These are phyloP conservation scores for Cisticola juncidis DNA, from an alignment of 2,113 vertebrate species.

Conservation along the genomic window DNA sequence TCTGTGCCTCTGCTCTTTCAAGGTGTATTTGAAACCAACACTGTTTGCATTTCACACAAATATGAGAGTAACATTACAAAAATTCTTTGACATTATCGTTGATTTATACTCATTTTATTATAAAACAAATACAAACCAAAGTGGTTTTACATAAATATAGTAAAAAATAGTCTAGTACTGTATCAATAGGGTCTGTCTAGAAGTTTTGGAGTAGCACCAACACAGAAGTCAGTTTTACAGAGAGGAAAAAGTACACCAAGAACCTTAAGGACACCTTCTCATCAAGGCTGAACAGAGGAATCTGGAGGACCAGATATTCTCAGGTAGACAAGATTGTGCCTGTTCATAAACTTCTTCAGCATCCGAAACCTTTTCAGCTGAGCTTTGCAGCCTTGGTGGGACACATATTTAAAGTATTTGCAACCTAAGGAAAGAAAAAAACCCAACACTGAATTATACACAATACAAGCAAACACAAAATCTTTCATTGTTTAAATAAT, in stretches of 20 bases:
- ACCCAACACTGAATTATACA: neutral
- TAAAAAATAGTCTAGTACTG: neutral
- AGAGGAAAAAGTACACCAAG: neutral
- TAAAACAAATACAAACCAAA: slow-evolving; percentile 16
- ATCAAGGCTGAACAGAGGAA: neutral
- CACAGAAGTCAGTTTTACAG: neutral
- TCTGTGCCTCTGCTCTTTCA: neutral
- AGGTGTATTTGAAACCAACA: neutral
- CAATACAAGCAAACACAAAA: neutral
- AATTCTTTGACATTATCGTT: neutral
- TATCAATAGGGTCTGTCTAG: neutral
- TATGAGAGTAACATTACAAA: neutral
- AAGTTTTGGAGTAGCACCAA: neutral
- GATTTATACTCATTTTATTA: slow-evolving; percentile 34
- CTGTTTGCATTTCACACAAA: neutral
- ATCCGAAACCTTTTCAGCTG: slow-evolving; percentile 56
- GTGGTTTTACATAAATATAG: neutral
- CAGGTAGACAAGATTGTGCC: neutral
- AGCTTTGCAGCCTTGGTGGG: slow-evolving; percentile 60
- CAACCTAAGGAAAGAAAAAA: slow-evolving; percentile 52
- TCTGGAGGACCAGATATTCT: neutral
- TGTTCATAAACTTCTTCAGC: slow-evolving; percentile 75
- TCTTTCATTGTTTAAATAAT: neutral
- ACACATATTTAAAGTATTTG: slow-evolving; percentile 74
- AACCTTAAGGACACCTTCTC: neutral